Conservation (phyloP, 2,888 invertebrate genomes). For the Drosophila trichaetosa region DNA sequence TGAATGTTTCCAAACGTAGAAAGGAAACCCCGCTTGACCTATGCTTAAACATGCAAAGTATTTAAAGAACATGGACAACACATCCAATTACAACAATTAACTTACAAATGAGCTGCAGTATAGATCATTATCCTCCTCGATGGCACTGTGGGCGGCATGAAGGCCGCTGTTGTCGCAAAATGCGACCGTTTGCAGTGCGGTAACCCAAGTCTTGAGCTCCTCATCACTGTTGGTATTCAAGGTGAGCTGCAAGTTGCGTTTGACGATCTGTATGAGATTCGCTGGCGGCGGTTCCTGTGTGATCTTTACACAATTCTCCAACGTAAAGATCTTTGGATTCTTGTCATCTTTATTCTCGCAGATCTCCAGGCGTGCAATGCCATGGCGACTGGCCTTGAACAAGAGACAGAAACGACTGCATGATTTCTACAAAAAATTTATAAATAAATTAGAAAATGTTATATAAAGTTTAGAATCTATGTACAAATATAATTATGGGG, state of each 20-base stretch:
- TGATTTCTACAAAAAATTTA: constrained; percentile 88
- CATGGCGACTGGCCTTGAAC: constrained; percentile 93
- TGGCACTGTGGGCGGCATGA: constrained; percentile 84
- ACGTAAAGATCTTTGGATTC: constrained; percentile 91
- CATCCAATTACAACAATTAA: background rate
- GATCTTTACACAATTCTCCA: constrained; percentile 95
- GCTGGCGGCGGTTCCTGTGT: constrained; percentile 87
- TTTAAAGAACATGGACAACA: background rate
- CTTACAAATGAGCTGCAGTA: constrained; percentile 91
- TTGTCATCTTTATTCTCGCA: constrained; percentile 92
- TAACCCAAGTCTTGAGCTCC: constrained; percentile 91
- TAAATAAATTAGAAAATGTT: background rate
- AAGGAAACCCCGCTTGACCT: background rate
- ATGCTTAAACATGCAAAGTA: background rate
- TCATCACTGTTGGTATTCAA: constrained; percentile 87
- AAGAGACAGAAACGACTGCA: constrained; percentile 88
- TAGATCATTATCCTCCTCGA: constrained; percentile 95
- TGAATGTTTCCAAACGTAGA: background rate
- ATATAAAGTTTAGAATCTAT: background rate
- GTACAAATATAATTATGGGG: background rate
- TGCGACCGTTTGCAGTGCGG: constrained; percentile 92
- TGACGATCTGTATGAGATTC: constrained; percentile 89
- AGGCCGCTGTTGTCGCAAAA: constrained; percentile 89
- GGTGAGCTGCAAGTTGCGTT: constrained; percentile 89
- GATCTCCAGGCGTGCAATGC: constrained; percentile 93